Evolutionary conservation across 2,113 vertebrate species (phyloP).

Genomic region (Sula dactylatra): DNA sequence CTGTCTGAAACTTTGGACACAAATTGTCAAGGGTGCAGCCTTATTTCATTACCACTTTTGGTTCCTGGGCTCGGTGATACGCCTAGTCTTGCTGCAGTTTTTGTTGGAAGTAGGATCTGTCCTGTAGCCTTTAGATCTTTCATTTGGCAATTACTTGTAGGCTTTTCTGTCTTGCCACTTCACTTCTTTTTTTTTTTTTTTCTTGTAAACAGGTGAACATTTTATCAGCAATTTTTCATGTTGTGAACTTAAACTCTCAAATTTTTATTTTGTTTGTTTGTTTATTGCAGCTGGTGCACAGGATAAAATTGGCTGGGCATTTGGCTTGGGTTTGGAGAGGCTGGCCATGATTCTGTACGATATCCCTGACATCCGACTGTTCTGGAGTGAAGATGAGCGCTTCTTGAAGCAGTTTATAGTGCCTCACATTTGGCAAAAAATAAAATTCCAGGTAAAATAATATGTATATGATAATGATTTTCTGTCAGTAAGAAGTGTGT

Average conservation of each 20-base stretch:
- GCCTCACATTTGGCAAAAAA: conserved; percentile 76
- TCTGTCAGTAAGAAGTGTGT: background rate
- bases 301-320: conserved; percentile 90
- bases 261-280: conserved; percentile 1
- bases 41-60: background rate
- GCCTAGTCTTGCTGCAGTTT: background rate
- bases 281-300: conserved; percentile 83
- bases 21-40: background rate
- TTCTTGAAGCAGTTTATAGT: conserved; percentile 88
- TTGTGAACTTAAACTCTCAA: background rate
- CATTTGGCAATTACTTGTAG: conserved; percentile 41
- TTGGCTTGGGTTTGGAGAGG: conserved; percentile 91
- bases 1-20: background rate
- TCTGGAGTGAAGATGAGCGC: conserved; percentile 92
- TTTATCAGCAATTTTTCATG: background rate
- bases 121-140: background rate
- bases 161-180: background rate
- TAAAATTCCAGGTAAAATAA: conserved; percentile 85
- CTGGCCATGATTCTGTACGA: conserved; percentile 91
- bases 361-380: conserved; percentile 93
- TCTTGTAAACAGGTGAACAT: background rate
- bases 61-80: background rate
- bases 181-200: background rate
- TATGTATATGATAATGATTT: background rate
- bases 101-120: background rate